Base-by-base conservation (phyloP, 2,113 vertebrate species). In the Erythrocercus mccallii region DNA sequence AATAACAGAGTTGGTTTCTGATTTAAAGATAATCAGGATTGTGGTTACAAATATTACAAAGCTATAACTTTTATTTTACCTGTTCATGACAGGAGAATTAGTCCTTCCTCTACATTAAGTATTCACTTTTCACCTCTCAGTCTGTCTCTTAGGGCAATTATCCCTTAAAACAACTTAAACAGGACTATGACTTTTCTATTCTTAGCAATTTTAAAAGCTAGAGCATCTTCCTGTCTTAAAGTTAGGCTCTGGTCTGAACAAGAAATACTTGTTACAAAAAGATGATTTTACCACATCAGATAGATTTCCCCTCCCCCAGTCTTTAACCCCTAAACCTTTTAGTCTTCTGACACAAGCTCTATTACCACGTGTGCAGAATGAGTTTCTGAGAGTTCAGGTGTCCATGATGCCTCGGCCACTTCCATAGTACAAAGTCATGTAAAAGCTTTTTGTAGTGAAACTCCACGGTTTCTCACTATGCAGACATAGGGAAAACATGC, bases 241-340 rank as follows among this genome's bases (percentile, higher is more conserved):
- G 61, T 56, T 71, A 76, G 37, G 15, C 28, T 81, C 20, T 44
- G 53, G 10, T 84, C 65, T 84, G 44, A 89, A 60, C 22, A 72
- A 81, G 65, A 93, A 64, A 31, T 62, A 47, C 65, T 51, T 51
- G 16, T 60, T 56, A 48, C 38, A 60, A 81, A 91, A 84, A 57
- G 4, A 10, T 69, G 44, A 44, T 57, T n/a, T 71, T 86, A 81
- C 28, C 7, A 38, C 15, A 80, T 28, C 12, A 66, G 28, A 60
- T 44, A 11, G 33, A 40, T 47, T 33, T 12, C 3, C 20, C 6
- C 5, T 5, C n/a, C 25, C 14, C 6, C 5, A 38, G 0, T 37
- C 30, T 93, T 92, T 88, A 86, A 44, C 8, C 4, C 3, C 13
- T 42, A n/a, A 92, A 48, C 4, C 5, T 88, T 79, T 45, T 51